A percentile compares a stretch with the other conserved stretches of the same genome.
phyloP scores from a whole-genome alignment of 2,797 vertebrate species.

The Alfaro cultratus region DNA sequence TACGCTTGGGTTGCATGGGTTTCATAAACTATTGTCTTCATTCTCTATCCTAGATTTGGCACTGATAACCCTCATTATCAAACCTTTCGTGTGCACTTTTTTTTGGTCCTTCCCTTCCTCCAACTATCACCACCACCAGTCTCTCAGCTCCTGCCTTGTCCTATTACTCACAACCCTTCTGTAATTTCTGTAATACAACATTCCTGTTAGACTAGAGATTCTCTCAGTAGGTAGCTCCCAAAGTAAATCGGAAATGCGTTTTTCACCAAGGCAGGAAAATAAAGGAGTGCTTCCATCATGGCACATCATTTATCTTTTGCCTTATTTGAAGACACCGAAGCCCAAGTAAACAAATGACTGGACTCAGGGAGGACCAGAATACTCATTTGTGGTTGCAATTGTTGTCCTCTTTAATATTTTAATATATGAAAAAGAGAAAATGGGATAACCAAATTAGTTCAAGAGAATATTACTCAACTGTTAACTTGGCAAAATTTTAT shows the following conservation, averaged over 20 bases:
- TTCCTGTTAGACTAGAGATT: neutral
- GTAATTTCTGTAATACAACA: constrained; percentile 63
- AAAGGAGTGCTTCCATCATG: constrained; percentile 29
- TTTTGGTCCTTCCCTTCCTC: constrained; percentile 16
- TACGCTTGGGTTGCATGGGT: neutral
- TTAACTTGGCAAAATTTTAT: neutral
- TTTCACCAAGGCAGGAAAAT: constrained; percentile 56
- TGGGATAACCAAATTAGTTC: neutral
- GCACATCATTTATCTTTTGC: constrained; percentile 39
- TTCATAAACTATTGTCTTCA: neutral
- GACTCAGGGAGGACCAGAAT: constrained; percentile 4
- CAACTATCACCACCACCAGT: constrained; percentile 23
- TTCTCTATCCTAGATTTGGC: neutral
- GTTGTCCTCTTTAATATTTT: constrained; percentile 10
- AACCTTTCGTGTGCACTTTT: neutral
- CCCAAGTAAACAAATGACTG: constrained; percentile 41
- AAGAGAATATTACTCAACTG: neutral
- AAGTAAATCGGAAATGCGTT: constrained; percentile 60
- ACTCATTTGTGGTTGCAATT: neutral
- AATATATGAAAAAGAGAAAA: constrained; percentile 24
- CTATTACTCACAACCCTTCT: constrained; percentile 64
- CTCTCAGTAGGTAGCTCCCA: constrained; percentile 40
- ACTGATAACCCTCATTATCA: neutral
- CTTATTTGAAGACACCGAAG: constrained; percentile 41
- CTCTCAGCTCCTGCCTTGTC: constrained; percentile 60